Conservation (phyloP, 2,113 vertebrate species). For the Plecturocebus donacophilus region DNA sequence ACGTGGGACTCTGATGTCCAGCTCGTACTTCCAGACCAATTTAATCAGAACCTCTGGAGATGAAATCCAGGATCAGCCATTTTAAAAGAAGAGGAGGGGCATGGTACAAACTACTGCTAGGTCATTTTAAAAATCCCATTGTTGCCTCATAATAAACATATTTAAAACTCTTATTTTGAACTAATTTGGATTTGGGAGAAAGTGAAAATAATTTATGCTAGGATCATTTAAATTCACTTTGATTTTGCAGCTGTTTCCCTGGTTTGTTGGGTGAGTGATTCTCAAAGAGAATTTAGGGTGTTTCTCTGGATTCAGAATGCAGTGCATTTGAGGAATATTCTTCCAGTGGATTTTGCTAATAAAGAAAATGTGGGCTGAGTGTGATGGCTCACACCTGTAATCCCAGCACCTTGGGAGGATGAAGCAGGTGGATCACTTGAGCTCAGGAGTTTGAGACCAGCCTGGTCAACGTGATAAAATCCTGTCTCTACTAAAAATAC, state of each 20-base stretch:
- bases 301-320: neutral
- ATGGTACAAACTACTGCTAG: neutral
- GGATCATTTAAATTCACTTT: neutral
- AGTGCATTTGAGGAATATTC: fast-evolving
- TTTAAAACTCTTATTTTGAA: neutral
- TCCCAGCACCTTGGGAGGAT: no score
- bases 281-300: neutral
- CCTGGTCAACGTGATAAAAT: no score
- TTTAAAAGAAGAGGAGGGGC: neutral
- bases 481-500: no score
- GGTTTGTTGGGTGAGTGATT: neutral
- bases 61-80: fast-evolving
- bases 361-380: fast-evolving
- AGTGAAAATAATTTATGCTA: neutral
- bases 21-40: fast-evolving
- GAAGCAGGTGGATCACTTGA: no score
- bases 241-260: neutral
- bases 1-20: fast-evolving
- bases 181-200: neutral
- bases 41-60: neutral
- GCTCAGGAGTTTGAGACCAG: no score
- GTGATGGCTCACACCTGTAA: no score
- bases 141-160: neutral
- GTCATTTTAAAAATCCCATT: neutral
- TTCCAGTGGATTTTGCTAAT: neutral